Base-by-base conservation (phyloP, 2,797 vertebrate species). In the Neomorphus geoffroyi region DNA sequence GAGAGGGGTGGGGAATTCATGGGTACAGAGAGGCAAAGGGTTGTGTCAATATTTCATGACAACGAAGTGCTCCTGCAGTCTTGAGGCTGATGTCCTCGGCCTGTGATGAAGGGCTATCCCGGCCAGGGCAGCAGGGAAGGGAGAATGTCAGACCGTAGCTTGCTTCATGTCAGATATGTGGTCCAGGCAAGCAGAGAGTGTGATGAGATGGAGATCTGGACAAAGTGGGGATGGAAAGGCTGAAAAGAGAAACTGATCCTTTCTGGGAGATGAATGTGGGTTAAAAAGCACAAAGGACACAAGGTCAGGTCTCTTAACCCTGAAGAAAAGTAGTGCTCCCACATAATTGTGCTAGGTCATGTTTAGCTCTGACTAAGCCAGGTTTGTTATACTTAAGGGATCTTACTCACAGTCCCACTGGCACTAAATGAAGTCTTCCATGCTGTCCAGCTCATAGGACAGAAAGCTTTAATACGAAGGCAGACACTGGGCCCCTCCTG, bases 1-100 rank as follows among this genome's bases (percentile, higher is more conserved):
- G 71, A 91, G 30, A 81, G 13, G 35, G 48, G 6, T 53, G 26
- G 45, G 48, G n/a, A 83, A 26, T 24, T 43, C 18, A 54, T 22
- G 27, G 41, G 37, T 58, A 57, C 8, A 51, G 46, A 86, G 73
- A 93, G 43, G 35, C 43, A 67, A 93, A 72, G 39, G 58, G 10
- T 72, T 88, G 24, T 71, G 72, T 78, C 65, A 33, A 65, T 93
- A 93, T 85, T 91, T 94, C 33, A 61, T 10, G 43, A 93, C 67
- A 45, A 93, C 43, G 80, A 92, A 95, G 46, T 22, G 13, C 35
- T 89, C 56, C 50, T 27, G 50, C 60, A 48, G 58, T 83, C 41
- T 33, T 43, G n/a, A 79, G 48, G 10, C 73, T 54, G 28, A 32
- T 57, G 23, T 79, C 56, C 50, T 86, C 57, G 41, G 80, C 74